Evolutionary conservation across 2,113 vertebrate genomes (phyloP), one percentile per base, ranked within the genome.

Genomic region (Coracopsis vasa): DNA sequence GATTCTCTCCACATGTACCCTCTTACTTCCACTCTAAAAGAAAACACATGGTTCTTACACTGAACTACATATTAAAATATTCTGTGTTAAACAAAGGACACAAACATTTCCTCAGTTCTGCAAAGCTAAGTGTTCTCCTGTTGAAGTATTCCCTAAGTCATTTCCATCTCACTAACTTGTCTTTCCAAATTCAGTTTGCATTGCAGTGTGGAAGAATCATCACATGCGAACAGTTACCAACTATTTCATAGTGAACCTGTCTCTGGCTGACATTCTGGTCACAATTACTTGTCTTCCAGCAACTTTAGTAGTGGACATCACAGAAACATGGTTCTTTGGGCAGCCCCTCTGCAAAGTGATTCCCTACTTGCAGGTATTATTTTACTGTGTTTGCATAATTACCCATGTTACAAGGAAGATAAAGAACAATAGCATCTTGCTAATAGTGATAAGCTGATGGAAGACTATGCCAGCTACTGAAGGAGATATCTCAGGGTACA

Each of bases 171-270:
- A 42, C 84, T 97, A 72, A 93, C 60, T 84, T 83, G 20, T 94
- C 66, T 97, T 86, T 95, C 65, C 80, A 62, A 66, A 91, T 79
- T 91, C 98, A 99, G 99, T 99, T 98, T 99, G 99, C 92, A 97
- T 99, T 98, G 99, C 99, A 97, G 99, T 99, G 86, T 99, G 99
- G 99, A 99, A 99, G 97, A 99, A 99, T 74, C 99, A 99, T 77
- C 99, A 99, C 97, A 99, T 99, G 99, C 97, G 98, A 95, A 99
- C 99, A 3, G 99, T 99, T 60, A 99, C 99, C 97, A 99, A 99
- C 98, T 99, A 99, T 95, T 99, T 99, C 97, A 99, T 99, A 33
- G 99, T 99, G 94, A 99, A 99, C 86, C 98, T 99, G 42, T 99
- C 99, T 65, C 97, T 99, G 77, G 99, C 99, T 45, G 99, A 99